A percentile compares a stretch with the other conserved stretches of the same genome.
phyloP scores from a whole-genome alignment of 2,797 vertebrate genomes.

The Chelon labrosus region DNA sequence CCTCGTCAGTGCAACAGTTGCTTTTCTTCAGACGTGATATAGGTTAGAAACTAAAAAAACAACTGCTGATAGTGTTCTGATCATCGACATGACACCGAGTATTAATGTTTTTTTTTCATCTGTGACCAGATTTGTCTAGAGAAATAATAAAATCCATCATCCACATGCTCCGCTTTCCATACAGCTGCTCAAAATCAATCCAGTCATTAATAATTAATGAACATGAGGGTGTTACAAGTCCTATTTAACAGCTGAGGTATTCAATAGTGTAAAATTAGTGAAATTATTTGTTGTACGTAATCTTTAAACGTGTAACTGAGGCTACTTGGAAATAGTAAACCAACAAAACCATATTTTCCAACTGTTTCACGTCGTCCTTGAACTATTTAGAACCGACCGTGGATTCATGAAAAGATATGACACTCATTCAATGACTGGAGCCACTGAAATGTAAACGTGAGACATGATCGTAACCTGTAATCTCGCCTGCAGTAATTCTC shows the following conservation, averaged over 20 bases:
- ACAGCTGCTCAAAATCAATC: conserved; percentile 44
- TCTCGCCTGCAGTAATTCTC: no score
- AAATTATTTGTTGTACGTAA: conserved; percentile 22
- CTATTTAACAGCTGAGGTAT: conserved; percentile 70
- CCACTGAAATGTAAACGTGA: conserved; percentile 15
- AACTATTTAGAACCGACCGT: conserved; percentile 1
- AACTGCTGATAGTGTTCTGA: background rate
- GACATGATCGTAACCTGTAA: background rate
- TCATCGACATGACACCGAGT: no score
- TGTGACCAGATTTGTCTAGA: background rate
- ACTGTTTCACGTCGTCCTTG: background rate
- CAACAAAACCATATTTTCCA: conserved; percentile 20
- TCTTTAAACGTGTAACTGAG: conserved; percentile 1
- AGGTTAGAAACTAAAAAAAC: background rate
- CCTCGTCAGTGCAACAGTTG: conserved; percentile 69
- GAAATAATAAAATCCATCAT: background rate
- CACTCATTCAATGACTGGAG: conserved; percentile 28
- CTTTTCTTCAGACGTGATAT: conserved; percentile 19
- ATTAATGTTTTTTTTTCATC: conserved; percentile 1
- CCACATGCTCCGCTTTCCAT: conserved; percentile 20
- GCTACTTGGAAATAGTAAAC: conserved; percentile 11
- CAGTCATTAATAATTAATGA: conserved; percentile 16
- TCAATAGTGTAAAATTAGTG: conserved; percentile 43
- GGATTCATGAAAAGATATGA: background rate
- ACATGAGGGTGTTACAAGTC: conserved; percentile 17